Evolutionary conservation across 2,797 vertebrate species (phyloP).

Genomic region (Semaprochilodus insignis): DNA sequence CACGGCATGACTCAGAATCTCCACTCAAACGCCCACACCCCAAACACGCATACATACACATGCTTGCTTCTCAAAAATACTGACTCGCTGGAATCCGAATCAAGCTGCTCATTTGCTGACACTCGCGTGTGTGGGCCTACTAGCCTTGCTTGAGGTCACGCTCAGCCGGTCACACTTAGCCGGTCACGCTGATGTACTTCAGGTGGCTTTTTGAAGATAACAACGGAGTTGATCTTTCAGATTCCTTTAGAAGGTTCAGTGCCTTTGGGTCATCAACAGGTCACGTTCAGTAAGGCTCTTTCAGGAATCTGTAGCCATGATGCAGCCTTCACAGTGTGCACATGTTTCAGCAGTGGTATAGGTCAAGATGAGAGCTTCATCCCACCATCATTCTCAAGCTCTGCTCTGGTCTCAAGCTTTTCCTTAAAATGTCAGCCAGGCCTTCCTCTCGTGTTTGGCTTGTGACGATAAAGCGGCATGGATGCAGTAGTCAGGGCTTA

Average conservation of each 20-base stretch:
- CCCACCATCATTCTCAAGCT: neutral
- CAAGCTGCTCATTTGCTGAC: conserved; percentile 31
- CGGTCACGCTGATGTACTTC: conserved; percentile 23
- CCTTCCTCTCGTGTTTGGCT: neutral
- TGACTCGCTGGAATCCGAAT: conserved; percentile 33
- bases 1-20: conserved; percentile 60
- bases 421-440: neutral
- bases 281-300: neutral
- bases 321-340: neutral
- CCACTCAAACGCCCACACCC: conserved; percentile 55
- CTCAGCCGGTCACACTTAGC: conserved; percentile 9
- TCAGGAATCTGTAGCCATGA: neutral
- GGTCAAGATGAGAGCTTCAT: neutral
- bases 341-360: neutral
- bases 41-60: conserved; percentile 47
- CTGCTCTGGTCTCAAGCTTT: neutral
- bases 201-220: conserved; percentile 28
- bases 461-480: conserved; percentile 1
- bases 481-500: conserved; percentile 11
- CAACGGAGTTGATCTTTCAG: conserved; percentile 10
- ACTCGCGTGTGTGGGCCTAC: neutral
- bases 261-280: neutral
- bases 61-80: conserved; percentile 34
- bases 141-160: neutral
- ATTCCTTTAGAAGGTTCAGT: conserved; percentile 1